A percentile compares a stretch with the other conserved stretches of the same genome.
Evolutionary conservation across 2,797 vertebrate genomes (phyloP).

Genomic region (Rhinogobio ventralis): DNA sequence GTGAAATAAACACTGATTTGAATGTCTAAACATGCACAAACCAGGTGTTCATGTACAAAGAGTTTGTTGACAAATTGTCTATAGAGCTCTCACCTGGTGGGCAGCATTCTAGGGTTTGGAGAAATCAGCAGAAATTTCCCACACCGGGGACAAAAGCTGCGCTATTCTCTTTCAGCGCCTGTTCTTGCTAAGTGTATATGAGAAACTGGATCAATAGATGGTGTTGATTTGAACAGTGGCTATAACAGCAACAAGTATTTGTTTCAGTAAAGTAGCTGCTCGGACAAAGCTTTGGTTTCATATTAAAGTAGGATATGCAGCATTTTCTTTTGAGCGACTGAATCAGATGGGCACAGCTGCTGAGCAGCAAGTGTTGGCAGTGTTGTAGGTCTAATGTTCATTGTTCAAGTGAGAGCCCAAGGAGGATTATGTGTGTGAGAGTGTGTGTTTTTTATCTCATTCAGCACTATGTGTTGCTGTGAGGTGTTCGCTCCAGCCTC

Average conservation of each 20-base stretch:
- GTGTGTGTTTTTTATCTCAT: conserved; percentile 71
- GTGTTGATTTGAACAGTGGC: conserved; percentile 45
- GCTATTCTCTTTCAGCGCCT: conserved; percentile 62
- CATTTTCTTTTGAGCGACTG: conserved; percentile 50
- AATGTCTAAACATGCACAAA: neutral
- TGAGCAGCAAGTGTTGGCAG: conserved; percentile 65
- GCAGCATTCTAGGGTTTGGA: conserved; percentile 12
- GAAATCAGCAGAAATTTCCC: conserved; percentile 44
- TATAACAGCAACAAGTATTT: conserved; percentile 62
- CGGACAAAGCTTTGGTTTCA: conserved; percentile 67
- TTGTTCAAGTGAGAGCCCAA: conserved; percentile 40
- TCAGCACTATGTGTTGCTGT: conserved; percentile 72
- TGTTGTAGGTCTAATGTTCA: conserved; percentile 52
- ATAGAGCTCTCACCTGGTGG: conserved; percentile 34
- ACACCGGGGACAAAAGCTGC: conserved; percentile 60
- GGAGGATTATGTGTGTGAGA: conserved; percentile 57
- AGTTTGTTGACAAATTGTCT: conserved; percentile 57
- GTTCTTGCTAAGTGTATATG: conserved; percentile 58
- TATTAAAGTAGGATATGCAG: conserved; percentile 60
- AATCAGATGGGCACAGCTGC: conserved; percentile 59
- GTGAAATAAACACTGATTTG: conserved; percentile 21
- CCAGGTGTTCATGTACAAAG: conserved; percentile 23
- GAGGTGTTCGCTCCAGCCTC: conserved; percentile 73
- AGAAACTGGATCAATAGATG: conserved; percentile 55
- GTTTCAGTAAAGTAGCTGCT: conserved; percentile 58